Evolutionary conservation across 2,797 vertebrate genomes (phyloP).

Genomic region (Molossus molossus): DNA sequence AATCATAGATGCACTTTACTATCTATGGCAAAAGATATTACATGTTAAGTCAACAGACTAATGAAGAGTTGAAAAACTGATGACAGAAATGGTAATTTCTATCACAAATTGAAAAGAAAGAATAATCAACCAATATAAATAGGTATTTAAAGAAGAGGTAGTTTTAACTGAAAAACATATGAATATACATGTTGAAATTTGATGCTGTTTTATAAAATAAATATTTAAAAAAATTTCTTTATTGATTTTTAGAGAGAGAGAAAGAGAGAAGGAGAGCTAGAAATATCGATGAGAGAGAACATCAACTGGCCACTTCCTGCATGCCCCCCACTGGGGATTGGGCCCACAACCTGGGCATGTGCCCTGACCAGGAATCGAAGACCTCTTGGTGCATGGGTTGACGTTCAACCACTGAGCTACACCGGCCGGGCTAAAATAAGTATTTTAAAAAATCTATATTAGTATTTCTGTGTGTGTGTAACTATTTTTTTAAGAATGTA

Average conservation of each 20-base stretch:
- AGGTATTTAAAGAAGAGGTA: conserved; percentile 15
- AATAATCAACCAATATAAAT: conserved; percentile 42
- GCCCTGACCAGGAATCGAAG: too few species aligned
- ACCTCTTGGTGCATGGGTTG: too few species aligned
- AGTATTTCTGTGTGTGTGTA: background rate
- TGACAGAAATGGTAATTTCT: background rate
- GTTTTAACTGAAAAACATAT: background rate
- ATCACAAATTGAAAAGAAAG: conserved; percentile 2
- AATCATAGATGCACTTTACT: conserved; percentile 12
- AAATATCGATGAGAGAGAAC: too few species aligned
- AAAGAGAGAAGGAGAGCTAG: too few species aligned
- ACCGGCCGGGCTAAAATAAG: conserved; percentile 17
- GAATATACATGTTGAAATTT: conserved; percentile 37
- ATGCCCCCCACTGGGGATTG: too few species aligned
- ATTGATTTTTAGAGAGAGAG: too few species aligned
- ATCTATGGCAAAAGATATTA: conserved; percentile 13
- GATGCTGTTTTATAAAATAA: conserved; percentile 57
- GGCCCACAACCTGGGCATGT: too few species aligned
- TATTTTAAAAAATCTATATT: background rate
- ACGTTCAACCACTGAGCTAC: too few species aligned
- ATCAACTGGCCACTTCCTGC: too few species aligned
- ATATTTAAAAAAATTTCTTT: background rate
- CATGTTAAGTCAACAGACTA: conserved; percentile 6
- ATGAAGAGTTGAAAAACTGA: conserved; percentile 33
- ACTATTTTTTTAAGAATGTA: conserved; percentile 36